phyloP scores from a whole-genome alignment of 2,113 vertebrate genomes.

The Colistium nudipinnis region DNA sequence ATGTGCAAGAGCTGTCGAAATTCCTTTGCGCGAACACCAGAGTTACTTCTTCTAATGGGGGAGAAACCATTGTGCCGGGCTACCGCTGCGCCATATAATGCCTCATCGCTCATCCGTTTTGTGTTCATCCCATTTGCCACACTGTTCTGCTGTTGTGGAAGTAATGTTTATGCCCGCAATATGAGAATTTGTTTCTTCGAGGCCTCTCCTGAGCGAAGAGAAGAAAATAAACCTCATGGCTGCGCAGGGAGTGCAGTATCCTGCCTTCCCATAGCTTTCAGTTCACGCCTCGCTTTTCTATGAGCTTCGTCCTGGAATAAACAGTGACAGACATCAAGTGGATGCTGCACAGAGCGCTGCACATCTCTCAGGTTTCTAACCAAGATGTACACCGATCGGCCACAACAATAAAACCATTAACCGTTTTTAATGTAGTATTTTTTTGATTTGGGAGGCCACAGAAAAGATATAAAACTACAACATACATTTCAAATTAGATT shows the following conservation, averaged over 20 bases:
- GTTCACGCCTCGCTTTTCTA: neutral
- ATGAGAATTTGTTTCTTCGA: conserved; percentile 21
- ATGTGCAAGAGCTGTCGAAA: conserved; percentile 62
- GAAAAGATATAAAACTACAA: no score
- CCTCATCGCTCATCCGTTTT: conserved; percentile 43
- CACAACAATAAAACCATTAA: no score
- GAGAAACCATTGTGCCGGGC: conserved; percentile 36
- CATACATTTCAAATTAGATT: no score
- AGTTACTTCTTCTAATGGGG: conserved; percentile 23
- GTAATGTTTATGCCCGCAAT: conserved; percentile 30
- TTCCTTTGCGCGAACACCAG: conserved; percentile 52
- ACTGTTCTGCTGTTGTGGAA: conserved; percentile 37
- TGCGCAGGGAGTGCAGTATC: neutral
- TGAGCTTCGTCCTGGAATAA: conserved; percentile 4
- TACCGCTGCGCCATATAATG: conserved; percentile 28
- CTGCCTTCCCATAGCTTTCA: conserved; percentile 10
- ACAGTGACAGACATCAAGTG: neutral
- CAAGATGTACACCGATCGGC: no score
- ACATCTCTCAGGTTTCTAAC: neutral
- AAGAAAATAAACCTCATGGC: neutral
- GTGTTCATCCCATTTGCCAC: conserved; percentile 29
- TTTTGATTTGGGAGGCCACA: no score
- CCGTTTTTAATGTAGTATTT: no score
- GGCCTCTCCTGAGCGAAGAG: neutral
- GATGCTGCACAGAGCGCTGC: neutral